Percentiles rank a stretch among this genome's conserved stretches.
Evolutionary conservation across 2,888 invertebrate genomes (phyloP).

Genomic region (Notodonta ziczac): DNA sequence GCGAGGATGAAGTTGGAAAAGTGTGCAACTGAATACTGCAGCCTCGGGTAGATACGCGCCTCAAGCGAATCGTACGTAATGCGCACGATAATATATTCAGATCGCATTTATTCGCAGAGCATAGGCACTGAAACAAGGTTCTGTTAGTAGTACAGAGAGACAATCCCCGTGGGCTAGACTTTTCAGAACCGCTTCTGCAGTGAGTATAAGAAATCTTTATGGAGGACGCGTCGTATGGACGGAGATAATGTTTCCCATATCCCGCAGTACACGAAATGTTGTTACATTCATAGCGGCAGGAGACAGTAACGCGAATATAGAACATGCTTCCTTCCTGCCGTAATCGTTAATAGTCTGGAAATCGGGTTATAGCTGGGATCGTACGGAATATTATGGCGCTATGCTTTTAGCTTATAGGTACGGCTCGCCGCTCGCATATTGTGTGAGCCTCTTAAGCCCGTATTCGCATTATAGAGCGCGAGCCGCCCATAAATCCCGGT

Average conservation of each 20-base stretch:
- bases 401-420: constrained; percentile 20
- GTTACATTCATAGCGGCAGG: constrained; percentile 14
- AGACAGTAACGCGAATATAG: constrained; percentile 29
- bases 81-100: constrained; percentile 80
- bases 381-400: constrained; percentile 36
- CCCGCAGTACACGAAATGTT: constrained; percentile 11
- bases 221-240: constrained; percentile 4
- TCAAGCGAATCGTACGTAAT: constrained; percentile 78
- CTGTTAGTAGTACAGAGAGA: constrained; percentile 63
- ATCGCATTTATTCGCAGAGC: constrained; percentile 76
- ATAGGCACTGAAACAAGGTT: constrained; percentile 77
- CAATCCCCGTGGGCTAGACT: constrained; percentile 65
- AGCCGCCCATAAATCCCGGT: constrained; percentile 53
- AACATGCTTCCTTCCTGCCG: constrained; percentile 34
- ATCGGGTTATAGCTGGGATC: constrained; percentile 39
- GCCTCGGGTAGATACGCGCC: constrained; percentile 66
- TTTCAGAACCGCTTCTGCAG: constrained; percentile 35
- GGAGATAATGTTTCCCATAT: neutral
- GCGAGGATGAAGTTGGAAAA: constrained; percentile 64
- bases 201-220: constrained; percentile 5
- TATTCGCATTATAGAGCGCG: constrained; percentile 50
- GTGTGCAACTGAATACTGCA: constrained; percentile 70
- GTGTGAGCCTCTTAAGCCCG: constrained; percentile 44
- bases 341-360: constrained; percentile 46
- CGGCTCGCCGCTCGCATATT: constrained; percentile 32